Base-by-base conservation (phyloP, 2,113 vertebrate species). In the Phyllostomus discolor region DNA sequence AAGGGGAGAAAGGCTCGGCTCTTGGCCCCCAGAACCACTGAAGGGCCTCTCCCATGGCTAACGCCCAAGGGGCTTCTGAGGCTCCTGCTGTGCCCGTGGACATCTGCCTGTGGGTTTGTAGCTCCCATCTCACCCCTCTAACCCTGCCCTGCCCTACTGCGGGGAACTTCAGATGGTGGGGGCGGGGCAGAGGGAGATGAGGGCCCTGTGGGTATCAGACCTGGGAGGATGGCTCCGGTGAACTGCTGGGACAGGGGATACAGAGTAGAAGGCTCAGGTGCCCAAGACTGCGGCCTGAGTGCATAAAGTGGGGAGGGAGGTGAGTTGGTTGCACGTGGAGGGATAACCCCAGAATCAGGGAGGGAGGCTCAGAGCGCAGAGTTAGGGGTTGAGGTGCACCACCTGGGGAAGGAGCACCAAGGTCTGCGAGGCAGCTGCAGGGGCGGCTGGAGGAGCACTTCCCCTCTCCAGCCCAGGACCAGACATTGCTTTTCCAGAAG, bases 51-150 rank as follows among this genome's bases (percentile, higher is more conserved):
- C 48, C 35, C 52, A 38, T 14, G 81, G 38, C 38, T 66, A 10
- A 64, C 35, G 72, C 28, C 54, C 54, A 48, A 7, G 46, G 28
- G 38, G 26, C 9, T 38, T 88, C 84, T 22, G 41, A 79, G 57
- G 69, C 31, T 43, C 50, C 43, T 38, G n/a, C 41, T 26, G 11
- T 0, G 0, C 20, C 43, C 38, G 50, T 1, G 15, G 19, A 35
- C 8, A 4, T 19, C 78, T 26, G 3, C n/a, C 72, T n/a, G 16
- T 20, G 22, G 35, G 52, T 35, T 15, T 54, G 31, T 10, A 20
- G 4, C 26, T 43, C 59, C 38, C 19, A 2, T 28, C 9, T 38
- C n/a, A 43, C 24, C 20, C 35, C 54, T 64, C 31, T 19, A 14
- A 11, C 31, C 15, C 31, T 2, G 7, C 22, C 8, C 73, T 41